Base-by-base conservation (phyloP, 2,113 vertebrate genomes). In the Solenodon paradoxus region DNA sequence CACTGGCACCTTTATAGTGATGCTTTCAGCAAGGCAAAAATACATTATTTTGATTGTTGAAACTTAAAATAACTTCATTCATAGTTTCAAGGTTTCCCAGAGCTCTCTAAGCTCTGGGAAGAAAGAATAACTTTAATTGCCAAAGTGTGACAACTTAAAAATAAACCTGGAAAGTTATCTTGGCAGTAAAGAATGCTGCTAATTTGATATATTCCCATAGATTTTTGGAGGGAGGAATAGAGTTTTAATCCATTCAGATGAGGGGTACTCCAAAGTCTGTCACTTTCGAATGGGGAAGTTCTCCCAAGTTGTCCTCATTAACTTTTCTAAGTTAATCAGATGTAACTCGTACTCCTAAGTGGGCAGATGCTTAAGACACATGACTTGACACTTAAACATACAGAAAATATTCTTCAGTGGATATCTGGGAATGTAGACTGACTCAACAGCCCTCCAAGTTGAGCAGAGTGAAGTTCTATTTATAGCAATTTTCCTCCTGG, bases 111-210 rank as follows among this genome's bases (percentile, higher is more conserved):
- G 59, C 84, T 96, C 75, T 90, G 71, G n/a, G n/a, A n/a, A n/a
- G n/a, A n/a, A n/a, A n/a, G n/a, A 95, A 72, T 77, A 93, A 83
- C 72, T 82, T 95, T 53, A 55, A 68, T 28, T 88, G 75, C 72
- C 28, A 45, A 75, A 83, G 32, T 69, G 30, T 72, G 53, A 42
- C 49, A 59, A 42, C 42, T 81, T 77, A 88, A 94, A 95, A 66
- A 75, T 64, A 77, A 61, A 75, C 49, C 55, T 19, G 0, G 63
- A 69, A 84, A 51, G 7, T 86, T 75, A 24, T 59, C 32, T 26
- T 57, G 66, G 69, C 42, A 71, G 61, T n/a, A 84, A n/a, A 88
- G 66, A 94, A 94, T 42, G 51, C 19, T 92, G 53, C n/a, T 77
- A 42, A 90, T 93, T 71, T 30, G 10, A 30, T 32, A 63, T 42